These are phyloP conservation scores for Chloroceryle amazona DNA, from an alignment of 2,797 vertebrate species.

Conservation along the genomic window DNA sequence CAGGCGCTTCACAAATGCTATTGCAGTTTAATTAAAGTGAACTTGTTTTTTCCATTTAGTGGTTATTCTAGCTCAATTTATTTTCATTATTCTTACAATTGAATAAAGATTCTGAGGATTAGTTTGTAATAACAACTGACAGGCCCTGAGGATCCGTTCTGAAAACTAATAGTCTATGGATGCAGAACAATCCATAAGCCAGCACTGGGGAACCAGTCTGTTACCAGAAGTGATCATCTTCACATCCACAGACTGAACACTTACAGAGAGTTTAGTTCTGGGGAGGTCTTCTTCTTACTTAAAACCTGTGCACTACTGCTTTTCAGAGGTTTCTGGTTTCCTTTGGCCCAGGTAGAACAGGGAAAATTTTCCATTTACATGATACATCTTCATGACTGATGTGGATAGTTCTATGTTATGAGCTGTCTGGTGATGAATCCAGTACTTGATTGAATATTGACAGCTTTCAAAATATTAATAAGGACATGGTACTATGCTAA, in stretches of 20 bases:
- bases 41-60: conserved; percentile 1
- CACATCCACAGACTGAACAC: background rate
- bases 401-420: background rate
- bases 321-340: background rate
- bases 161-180: background rate
- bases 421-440: background rate
- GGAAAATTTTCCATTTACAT: background rate
- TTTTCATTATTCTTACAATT: conserved; percentile 9
- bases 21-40: conserved; percentile 58
- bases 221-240: background rate
- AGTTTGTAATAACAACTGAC: conserved; percentile 28
- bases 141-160: background rate
- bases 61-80: background rate
- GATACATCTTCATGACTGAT: background rate
- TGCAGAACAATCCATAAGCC: background rate
- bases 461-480: background rate
- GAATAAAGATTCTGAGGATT: conserved; percentile 46
- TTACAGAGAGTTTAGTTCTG: background rate
- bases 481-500: background rate
- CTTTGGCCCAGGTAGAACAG: background rate
- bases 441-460: background rate
- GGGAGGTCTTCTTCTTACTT: background rate
- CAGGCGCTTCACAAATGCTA: conserved; percentile 28
- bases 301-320: background rate
- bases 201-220: background rate